Evolutionary conservation across 2,888 invertebrate species (phyloP).

Genomic region (Tetranychus piercei): DNA sequence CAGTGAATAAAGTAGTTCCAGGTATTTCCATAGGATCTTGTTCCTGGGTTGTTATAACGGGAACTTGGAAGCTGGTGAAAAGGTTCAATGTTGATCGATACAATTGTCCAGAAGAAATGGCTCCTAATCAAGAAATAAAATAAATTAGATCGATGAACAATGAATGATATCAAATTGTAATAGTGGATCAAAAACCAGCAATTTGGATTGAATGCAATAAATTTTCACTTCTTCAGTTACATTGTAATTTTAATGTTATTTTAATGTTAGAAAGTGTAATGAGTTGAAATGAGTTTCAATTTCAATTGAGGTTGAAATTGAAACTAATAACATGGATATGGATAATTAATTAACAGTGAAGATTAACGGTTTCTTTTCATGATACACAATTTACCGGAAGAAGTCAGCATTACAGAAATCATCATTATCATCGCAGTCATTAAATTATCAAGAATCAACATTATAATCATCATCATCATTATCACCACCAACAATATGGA

Average conservation of each 20-base stretch:
- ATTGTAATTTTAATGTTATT: too few species aligned
- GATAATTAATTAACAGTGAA: too few species aligned
- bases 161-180: not conserved
- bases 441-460: not conserved
- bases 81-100: conserved; percentile 11
- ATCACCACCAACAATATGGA: not conserved
- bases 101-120: conserved; percentile 14
- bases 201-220: too few species aligned
- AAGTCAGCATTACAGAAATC: not conserved
- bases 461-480: not conserved
- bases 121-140: conserved; percentile 11
- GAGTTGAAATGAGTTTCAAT: too few species aligned
- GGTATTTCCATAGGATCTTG: conserved; percentile 4
- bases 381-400: not conserved
- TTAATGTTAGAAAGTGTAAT: too few species aligned
- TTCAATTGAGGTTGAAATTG: too few species aligned
- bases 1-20: conserved; percentile 12
- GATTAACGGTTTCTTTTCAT: too few species aligned
- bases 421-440: not conserved
- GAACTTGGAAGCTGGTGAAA: conserved; percentile 16
- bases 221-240: too few species aligned
- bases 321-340: too few species aligned
- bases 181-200: too few species aligned
- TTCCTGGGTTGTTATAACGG: conserved; percentile 17
- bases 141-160: not conserved